Evolutionary conservation across 2,888 invertebrate genomes (phyloP).

Genomic region (Melinaea marsaeus): DNA sequence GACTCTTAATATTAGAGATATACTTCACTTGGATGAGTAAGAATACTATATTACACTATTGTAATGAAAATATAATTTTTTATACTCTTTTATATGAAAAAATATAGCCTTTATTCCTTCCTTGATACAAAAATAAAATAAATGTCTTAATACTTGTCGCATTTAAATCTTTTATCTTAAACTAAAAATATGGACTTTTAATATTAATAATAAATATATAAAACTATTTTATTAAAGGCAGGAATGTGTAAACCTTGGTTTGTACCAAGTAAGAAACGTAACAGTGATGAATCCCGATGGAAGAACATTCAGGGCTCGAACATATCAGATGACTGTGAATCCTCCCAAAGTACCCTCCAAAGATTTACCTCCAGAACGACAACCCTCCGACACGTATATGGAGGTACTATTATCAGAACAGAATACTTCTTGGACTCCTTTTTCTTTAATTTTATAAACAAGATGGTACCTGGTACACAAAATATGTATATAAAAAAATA

Average conservation of each 20-base stretch:
- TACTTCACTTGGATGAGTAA: conserved; percentile 80
- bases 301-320: conserved; percentile 58
- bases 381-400: conserved; percentile 84
- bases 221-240: conserved; percentile 62
- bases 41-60: conserved; percentile 14
- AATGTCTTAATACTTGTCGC: too few species aligned
- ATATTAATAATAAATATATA: neutral
- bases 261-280: conserved; percentile 79
- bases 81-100: too few species aligned
- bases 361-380: conserved; percentile 71
- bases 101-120: too few species aligned
- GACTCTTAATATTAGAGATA: conserved; percentile 77
- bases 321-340: conserved; percentile 79
- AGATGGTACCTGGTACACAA: too few species aligned
- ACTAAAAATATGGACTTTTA: too few species aligned
- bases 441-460: too few species aligned
- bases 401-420: conserved; percentile 9
- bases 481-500: too few species aligned
- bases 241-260: conserved; percentile 79
- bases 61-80: too few species aligned
- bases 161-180: too few species aligned
- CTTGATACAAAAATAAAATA: too few species aligned
- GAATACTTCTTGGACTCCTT: too few species aligned
- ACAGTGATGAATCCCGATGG: conserved; percentile 74
- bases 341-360: conserved; percentile 57